These are phyloP conservation scores for Bembecia ichneumoniformis DNA, from an alignment of 2,888 invertebrate species.

Conservation along the genomic window DNA sequence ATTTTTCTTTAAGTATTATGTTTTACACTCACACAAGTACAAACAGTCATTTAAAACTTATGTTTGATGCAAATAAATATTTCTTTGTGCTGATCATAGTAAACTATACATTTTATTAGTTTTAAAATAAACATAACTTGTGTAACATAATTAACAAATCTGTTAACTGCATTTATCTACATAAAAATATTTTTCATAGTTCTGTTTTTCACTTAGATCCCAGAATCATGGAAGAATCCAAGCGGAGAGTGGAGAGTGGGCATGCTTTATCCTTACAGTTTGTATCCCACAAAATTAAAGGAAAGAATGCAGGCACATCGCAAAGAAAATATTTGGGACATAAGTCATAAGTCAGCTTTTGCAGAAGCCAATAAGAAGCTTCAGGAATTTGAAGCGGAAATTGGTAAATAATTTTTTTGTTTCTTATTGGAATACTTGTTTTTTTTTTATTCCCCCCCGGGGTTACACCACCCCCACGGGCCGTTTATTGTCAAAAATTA, in stretches of 20 bases:
- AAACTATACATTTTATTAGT: no score
- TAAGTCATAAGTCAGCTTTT: slow-evolving; percentile 81
- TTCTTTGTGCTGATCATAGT: no score
- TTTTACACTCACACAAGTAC: no score
- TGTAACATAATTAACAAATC: no score
- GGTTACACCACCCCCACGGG: no score
- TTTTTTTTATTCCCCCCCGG: not conserved
- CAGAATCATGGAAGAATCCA: slow-evolving; percentile 86
- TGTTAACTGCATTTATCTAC: no score
- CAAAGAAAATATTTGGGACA: slow-evolving; percentile 89
- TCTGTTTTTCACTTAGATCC: slow-evolving; percentile 74
- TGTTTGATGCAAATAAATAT: no score
- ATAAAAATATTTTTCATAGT: no score
- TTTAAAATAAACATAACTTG: no score
- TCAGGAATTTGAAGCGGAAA: slow-evolving; percentile 81
- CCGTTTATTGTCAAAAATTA: no score
- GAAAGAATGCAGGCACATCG: slow-evolving; percentile 86
- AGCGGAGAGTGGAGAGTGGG: slow-evolving; percentile 90
- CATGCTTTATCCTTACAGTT: slow-evolving; percentile 84
- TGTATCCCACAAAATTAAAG: slow-evolving; percentile 88
- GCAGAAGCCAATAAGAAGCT: slow-evolving; percentile 85
- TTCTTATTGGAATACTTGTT: not conserved
- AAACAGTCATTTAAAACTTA: no score
- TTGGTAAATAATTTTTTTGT: slow-evolving; percentile 41
- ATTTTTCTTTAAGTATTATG: no score